A percentile compares a stretch with the other conserved stretches of the same genome.
Evolutionary conservation across 2,113 vertebrate genomes (phyloP).

Genomic region (Orthonyx spaldingii): DNA sequence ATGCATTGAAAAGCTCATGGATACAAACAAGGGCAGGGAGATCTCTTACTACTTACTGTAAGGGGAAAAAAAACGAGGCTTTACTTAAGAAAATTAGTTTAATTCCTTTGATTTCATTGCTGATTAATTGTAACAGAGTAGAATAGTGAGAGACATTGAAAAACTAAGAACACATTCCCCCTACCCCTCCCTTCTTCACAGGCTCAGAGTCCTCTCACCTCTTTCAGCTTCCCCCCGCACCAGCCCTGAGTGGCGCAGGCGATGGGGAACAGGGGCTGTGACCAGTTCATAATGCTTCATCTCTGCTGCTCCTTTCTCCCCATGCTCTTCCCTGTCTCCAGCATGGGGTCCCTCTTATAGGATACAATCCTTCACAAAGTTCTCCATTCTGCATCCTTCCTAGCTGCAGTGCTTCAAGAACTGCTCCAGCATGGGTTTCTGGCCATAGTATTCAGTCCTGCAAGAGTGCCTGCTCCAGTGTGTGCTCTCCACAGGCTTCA

Average conservation of each 20-base stretch:
- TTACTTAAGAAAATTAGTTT: not conserved
- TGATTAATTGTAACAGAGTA: not conserved
- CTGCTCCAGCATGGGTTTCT: not conserved
- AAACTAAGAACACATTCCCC: not conserved
- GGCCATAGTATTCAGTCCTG: not conserved
- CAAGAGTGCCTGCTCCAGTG: not conserved
- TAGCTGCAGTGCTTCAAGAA: not conserved
- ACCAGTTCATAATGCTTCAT: not conserved
- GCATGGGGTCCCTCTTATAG: fast-evolving
- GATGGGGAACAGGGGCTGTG: fast-evolving
- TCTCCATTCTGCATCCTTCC: not conserved
- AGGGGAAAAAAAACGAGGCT: not conserved
- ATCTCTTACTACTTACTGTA: not conserved
- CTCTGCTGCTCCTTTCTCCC: not conserved
- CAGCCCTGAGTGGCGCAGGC: fast-evolving
- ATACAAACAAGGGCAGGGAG: not conserved
- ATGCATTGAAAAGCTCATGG: not conserved
- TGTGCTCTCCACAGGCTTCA: not conserved
- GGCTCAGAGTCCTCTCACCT: not conserved
- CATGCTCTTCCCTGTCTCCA: not conserved
- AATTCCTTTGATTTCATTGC: not conserved
- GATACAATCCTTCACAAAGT: not conserved
- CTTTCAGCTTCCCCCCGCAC: not conserved
- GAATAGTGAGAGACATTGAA: not conserved
- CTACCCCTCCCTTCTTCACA: not conserved